These are phyloP conservation scores for Sialia sialis DNA, from an alignment of 2,113 vertebrate genomes.

Conservation along the genomic window DNA sequence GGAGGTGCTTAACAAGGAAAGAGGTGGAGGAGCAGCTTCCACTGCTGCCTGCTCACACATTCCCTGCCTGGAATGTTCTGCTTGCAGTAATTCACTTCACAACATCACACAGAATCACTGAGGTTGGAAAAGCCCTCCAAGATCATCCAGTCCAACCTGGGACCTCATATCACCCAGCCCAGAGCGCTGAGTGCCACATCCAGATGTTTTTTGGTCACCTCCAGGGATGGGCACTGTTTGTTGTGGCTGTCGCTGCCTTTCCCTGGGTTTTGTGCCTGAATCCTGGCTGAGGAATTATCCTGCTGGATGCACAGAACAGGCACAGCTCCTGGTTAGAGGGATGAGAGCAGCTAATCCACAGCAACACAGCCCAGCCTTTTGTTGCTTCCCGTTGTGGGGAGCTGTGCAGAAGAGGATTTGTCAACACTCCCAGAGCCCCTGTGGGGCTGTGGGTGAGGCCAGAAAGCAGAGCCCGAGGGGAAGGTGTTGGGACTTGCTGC, in stretches of 20 bases:
- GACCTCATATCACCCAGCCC: neutral
- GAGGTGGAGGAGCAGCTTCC: neutral
- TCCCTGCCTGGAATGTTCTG: neutral
- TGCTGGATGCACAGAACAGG: neutral
- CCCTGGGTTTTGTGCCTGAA: neutral
- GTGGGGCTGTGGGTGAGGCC: neutral
- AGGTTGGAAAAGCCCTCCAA: neutral
- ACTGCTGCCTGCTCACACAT: accelerated
- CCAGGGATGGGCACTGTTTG: neutral
- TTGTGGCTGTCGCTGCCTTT: neutral
- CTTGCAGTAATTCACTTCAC: neutral
- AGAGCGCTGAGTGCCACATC: neutral
- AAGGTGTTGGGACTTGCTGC: slow-evolving; percentile 46
- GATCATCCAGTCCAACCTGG: neutral
- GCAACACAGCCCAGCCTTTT: neutral
- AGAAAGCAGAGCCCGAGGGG: neutral
- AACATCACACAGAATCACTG: neutral
- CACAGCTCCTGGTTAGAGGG: neutral
- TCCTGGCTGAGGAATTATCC: neutral
- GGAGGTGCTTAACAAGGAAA: neutral
- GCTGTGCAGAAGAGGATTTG: neutral
- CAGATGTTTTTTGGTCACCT: accelerated
- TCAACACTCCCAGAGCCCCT: slow-evolving; percentile 17
- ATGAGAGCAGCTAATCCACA: slow-evolving; percentile 30
- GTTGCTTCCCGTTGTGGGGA: neutral